phyloP scores from a whole-genome alignment of 1,140 invertebrate genomes.

The Adelges cooleyi region DNA sequence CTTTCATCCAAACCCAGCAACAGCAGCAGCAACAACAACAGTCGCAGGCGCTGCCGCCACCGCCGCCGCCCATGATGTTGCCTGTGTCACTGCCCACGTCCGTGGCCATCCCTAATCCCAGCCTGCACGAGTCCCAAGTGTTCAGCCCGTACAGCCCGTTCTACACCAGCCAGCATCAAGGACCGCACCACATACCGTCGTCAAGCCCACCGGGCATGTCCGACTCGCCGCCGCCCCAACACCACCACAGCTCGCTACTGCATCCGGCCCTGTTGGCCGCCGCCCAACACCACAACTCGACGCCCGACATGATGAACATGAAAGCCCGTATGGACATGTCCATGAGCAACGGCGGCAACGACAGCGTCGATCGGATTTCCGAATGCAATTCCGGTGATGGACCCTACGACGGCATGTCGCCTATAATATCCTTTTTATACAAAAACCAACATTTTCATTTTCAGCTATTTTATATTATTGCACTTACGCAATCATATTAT shows the following conservation, averaged over 20 bases:
- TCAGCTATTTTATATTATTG: background rate
- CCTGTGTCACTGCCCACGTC: constrained; percentile 79
- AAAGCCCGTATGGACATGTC: constrained; percentile 31
- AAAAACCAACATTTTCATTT: constrained; percentile 14
- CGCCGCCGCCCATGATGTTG: constrained; percentile 66
- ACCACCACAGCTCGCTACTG: constrained; percentile 40
- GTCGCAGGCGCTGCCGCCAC: constrained; percentile 51
- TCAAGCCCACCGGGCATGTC: constrained; percentile 34
- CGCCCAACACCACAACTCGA: constrained; percentile 53
- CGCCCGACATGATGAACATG: constrained; percentile 65
- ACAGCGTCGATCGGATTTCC: constrained; percentile 67
- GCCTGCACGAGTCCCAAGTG: constrained; percentile 86
- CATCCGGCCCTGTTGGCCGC: constrained; percentile 63
- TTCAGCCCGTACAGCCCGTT: constrained; percentile 83
- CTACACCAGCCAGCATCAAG: constrained; percentile 50
- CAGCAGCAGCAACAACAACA: constrained; percentile 52
- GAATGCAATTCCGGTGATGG: constrained; percentile 81
- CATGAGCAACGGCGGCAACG: constrained; percentile 36
- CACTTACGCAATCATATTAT: too few relatives aligned
- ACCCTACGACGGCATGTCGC: constrained; percentile 77
- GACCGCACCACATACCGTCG: constrained; percentile 33
- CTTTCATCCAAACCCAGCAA: constrained; percentile 62
- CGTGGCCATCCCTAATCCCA: constrained; percentile 91
- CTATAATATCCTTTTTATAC: constrained; percentile 87
- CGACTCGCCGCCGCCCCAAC: constrained; percentile 35